Conservation (phyloP, 2,113 vertebrate genomes). For the Aldabrachelys gigantea region DNA sequence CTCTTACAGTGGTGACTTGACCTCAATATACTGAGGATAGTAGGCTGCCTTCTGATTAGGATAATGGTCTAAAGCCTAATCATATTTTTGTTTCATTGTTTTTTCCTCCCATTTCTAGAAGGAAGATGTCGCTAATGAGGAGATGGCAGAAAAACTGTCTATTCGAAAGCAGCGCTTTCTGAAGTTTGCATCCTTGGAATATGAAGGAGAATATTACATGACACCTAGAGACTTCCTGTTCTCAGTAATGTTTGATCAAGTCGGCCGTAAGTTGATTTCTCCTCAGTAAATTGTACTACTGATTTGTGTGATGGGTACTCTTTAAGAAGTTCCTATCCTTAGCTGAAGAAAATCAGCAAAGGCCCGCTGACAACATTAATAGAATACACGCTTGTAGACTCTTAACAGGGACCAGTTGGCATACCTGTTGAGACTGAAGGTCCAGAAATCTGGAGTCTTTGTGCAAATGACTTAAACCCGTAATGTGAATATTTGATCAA, state of each 20-base stretch:
- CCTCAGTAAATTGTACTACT: neutral
- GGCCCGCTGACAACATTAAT: neutral
- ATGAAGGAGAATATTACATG: conserved; percentile 92
- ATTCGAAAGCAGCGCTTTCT: conserved; percentile 87
- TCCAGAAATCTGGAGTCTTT: conserved; percentile 17
- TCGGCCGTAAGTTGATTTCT: conserved; percentile 86
- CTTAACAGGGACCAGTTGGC: neutral
- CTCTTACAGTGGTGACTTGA: neutral
- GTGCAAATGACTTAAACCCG: neutral
- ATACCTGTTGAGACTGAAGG: neutral
- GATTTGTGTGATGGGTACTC: neutral
- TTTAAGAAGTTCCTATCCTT: neutral
- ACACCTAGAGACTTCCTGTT: conserved; percentile 96
- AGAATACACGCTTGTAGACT: neutral
- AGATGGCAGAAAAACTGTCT: conserved; percentile 63
- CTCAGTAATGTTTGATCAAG: conserved; percentile 91
- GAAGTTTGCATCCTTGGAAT: conserved; percentile 90
- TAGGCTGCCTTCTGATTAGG: neutral
- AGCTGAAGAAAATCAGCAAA: neutral
- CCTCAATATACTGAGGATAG: neutral
- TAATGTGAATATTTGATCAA: conserved; percentile 22
- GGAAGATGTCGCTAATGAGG: conserved; percentile 46
- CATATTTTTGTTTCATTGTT: neutral
- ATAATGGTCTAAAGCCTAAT: neutral
- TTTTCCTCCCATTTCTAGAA: conserved; percentile 71